Conservation (phyloP, 2,113 vertebrate genomes). For the Pelusios castaneus region DNA sequence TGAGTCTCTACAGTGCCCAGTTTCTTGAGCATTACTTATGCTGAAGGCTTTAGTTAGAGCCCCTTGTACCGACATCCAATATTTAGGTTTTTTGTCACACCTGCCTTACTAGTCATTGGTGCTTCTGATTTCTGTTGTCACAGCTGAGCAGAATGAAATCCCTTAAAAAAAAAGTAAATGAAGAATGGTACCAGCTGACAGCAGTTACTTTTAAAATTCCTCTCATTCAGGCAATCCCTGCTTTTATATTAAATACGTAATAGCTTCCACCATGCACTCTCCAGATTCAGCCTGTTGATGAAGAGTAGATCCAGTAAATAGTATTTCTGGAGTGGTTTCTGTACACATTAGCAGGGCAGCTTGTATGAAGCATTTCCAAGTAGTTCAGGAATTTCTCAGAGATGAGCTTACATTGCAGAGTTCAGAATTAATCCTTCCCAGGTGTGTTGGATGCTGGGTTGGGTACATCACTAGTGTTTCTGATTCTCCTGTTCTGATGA, state of each 20-base stretch:
- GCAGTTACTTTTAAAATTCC: background rate
- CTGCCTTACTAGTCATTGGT: background rate
- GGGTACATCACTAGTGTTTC: rapidly evolving
- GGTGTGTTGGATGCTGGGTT: background rate
- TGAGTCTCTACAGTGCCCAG: background rate
- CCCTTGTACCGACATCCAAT: background rate
- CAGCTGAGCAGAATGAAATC: background rate
- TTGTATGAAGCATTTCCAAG: background rate
- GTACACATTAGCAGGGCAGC: background rate
- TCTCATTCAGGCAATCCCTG: background rate
- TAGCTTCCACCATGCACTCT: background rate
- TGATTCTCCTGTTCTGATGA: background rate
- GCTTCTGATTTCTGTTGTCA: background rate
- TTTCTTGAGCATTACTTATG: background rate
- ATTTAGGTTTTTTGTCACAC: background rate
- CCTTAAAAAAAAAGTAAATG: background rate
- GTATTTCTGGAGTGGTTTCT: background rate
- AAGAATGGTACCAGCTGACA: background rate
- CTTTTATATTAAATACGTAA: background rate
- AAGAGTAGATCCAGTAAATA: background rate
- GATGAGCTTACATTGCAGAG: background rate
- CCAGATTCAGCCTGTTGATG: background rate
- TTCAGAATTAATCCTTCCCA: rapidly evolving
- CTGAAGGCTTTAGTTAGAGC: background rate
- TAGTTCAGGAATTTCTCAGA: background rate